Evolutionary conservation across 2,888 invertebrate species (phyloP), one percentile per base, ranked within the genome.

Genomic region (Leucophenga montana): DNA sequence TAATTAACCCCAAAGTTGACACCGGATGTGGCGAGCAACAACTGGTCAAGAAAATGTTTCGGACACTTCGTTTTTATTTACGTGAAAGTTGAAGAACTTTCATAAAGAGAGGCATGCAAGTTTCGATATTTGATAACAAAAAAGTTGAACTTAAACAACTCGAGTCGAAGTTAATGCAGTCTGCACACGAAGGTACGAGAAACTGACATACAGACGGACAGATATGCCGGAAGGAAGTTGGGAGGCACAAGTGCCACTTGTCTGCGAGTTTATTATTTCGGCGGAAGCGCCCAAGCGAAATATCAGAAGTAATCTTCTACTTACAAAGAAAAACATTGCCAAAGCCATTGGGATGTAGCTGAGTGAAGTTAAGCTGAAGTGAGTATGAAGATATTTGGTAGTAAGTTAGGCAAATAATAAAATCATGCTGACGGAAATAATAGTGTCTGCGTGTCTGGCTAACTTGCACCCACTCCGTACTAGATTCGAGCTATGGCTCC

Each of bases 371-470:
- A 11, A 4, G 18, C 20, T 56, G 44, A 20, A 71, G 69, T 61
- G 66, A 48, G 67, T 69, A 66, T 64, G 66, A 53, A 31, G 54
- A 33, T 50, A 16, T 59, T 64, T 64, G 65, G 11, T 18, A 54
- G 64, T 44, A 20, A 67, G 54, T 31, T 68, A 68, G 66, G 33
- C 31, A 64, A 64, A 74, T 78, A 77, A 82, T 78, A 78, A 83
- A 86, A 78, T 79, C 85, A 85, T 85, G 78, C 77, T 77, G 75
- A 82, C 76, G 85, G 82, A 85, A 86, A 82, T 82, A 84, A 85
- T 82, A 82, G 77, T 78, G 84, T 85, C 84, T 86, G 78, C 61
- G 83, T 67, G 20, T 72, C 72, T 75, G 73, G 71, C 71, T 73
- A 74, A 64, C 39, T 39, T 39, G 1, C 39, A 39, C 39, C 39